These are phyloP conservation scores for Gisinianus flammeolus DNA, from an alignment of 2,888 invertebrate species.

Conservation along the genomic window DNA sequence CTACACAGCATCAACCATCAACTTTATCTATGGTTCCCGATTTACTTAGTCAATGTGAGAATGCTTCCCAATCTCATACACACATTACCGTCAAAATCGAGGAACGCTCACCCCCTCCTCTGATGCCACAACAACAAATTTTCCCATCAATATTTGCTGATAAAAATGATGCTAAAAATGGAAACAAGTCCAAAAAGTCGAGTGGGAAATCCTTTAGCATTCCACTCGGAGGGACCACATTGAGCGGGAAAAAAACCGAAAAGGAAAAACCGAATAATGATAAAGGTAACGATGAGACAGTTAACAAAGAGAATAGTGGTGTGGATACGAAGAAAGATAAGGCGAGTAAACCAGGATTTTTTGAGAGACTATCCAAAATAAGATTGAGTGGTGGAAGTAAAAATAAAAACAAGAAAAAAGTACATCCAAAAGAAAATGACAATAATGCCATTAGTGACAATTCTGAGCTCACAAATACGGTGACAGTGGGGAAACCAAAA, in stretches of 20 bases:
- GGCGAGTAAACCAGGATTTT: constrained; percentile 56
- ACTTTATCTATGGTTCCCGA: constrained; percentile 58
- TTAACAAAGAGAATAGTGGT: constrained; percentile 40
- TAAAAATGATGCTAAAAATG: constrained; percentile 46
- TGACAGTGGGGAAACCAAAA: background rate
- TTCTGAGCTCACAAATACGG: background rate
- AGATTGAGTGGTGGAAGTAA: constrained; percentile 54
- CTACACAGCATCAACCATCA: constrained; percentile 40
- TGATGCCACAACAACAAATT: constrained; percentile 54
- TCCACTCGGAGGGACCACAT: background rate
- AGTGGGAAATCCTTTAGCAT: background rate
- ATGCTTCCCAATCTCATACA: constrained; percentile 46
- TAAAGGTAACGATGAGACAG: constrained; percentile 41
- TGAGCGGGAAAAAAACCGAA: constrained; percentile 43
- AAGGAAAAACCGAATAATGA: constrained; percentile 42
- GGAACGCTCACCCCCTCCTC: constrained; percentile 7
- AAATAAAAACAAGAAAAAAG: constrained; percentile 49
- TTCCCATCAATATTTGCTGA: constrained; percentile 58
- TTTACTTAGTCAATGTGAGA: constrained; percentile 57
- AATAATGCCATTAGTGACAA: background rate
- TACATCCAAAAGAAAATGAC: constrained; percentile 49
- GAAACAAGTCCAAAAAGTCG: constrained; percentile 40
- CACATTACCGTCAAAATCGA: constrained; percentile 56
- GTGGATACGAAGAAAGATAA: constrained; percentile 42
- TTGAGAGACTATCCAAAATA: constrained; percentile 57